Percentiles rank a stretch among this genome's conserved stretches.
Evolutionary conservation across 2,113 vertebrate species (phyloP).

Genomic region (Sarotherodon lohbergeri): DNA sequence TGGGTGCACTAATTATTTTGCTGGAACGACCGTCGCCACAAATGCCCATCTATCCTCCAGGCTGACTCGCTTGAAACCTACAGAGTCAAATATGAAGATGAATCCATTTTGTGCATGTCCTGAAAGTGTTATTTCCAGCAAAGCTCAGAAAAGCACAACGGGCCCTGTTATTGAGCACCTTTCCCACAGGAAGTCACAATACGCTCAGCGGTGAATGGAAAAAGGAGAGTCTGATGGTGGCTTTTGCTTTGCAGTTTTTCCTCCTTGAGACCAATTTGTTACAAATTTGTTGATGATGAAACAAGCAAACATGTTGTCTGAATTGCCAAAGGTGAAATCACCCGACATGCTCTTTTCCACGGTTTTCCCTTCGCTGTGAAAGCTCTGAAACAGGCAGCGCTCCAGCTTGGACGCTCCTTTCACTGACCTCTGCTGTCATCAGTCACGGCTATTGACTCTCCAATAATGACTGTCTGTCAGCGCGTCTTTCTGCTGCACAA

Average conservation of each 20-base stretch:
- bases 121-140: neutral
- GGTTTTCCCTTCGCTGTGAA: constrained; percentile 43
- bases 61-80: neutral
- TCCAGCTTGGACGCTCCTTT: constrained; percentile 61
- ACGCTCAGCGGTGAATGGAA: constrained; percentile 10
- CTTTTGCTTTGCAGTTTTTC: constrained; percentile 12
- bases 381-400: constrained; percentile 53
- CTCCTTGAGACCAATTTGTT: constrained; percentile 39
- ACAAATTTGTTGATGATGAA: constrained; percentile 64
- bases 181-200: constrained; percentile 53
- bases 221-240: neutral
- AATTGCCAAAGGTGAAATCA: constrained; percentile 60
- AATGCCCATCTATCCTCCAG: neutral
- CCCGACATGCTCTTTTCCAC: constrained; percentile 64
- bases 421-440: constrained; percentile 68
- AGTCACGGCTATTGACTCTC: constrained; percentile 73
- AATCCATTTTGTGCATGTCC: neutral
- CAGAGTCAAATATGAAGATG: neutral
- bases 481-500: constrained; percentile 42
- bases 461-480: constrained; percentile 67
- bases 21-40: neutral
- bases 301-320: constrained; percentile 46
- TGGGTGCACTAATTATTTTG: neutral
- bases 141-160: neutral
- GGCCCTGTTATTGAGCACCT: neutral